Percentiles rank a stretch among this genome's conserved stretches.
phyloP scores from a whole-genome alignment of 2,888 invertebrate genomes.

The Rosalia funebris region DNA sequence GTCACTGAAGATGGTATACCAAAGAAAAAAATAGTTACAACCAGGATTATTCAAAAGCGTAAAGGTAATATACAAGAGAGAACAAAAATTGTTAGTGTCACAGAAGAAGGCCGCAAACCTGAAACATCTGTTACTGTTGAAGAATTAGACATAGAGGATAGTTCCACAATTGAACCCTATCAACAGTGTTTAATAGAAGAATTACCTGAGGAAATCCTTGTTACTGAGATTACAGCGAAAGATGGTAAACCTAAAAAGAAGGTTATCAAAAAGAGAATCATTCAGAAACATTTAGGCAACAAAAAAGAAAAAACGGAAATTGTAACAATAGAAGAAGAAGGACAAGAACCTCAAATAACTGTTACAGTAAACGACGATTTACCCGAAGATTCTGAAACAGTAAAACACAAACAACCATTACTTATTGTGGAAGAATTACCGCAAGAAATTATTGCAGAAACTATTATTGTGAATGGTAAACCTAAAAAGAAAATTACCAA shows the following conservation, averaged over 20 bases:
- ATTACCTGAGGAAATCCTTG: slow-evolving; percentile 42
- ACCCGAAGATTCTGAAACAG: slow-evolving; percentile 52
- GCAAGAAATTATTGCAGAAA: slow-evolving; percentile 53
- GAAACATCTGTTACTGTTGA: slow-evolving; percentile 47
- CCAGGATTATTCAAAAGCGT: slow-evolving; percentile 50
- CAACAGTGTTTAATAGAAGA: slow-evolving; percentile 33
- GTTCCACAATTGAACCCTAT: too few species aligned
- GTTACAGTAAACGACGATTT: slow-evolving; percentile 48
- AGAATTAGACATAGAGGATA: slow-evolving; percentile 42
- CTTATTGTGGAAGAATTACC: slow-evolving; percentile 53
- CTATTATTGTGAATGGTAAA: slow-evolving; percentile 56
- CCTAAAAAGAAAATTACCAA: slow-evolving; percentile 54
- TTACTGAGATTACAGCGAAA: slow-evolving; percentile 46
- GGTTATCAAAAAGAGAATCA: slow-evolving; percentile 56
- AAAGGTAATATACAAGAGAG: slow-evolving; percentile 51
- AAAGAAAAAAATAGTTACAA: slow-evolving; percentile 51
- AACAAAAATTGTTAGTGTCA: slow-evolving; percentile 57
- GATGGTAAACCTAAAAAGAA: slow-evolving; percentile 53
- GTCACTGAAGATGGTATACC: slow-evolving; percentile 28
- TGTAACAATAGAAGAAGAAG: slow-evolving; percentile 53
- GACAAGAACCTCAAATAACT: slow-evolving; percentile 50
- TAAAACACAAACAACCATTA: too few species aligned
- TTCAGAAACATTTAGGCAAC: slow-evolving; percentile 62
- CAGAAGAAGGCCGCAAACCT: slow-evolving; percentile 51
- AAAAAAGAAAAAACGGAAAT: slow-evolving; percentile 59